Percentiles rank a stretch among this genome's conserved stretches.
Evolutionary conservation across 2,113 vertebrate genomes (phyloP).

Genomic region (Arizona elegans): DNA sequence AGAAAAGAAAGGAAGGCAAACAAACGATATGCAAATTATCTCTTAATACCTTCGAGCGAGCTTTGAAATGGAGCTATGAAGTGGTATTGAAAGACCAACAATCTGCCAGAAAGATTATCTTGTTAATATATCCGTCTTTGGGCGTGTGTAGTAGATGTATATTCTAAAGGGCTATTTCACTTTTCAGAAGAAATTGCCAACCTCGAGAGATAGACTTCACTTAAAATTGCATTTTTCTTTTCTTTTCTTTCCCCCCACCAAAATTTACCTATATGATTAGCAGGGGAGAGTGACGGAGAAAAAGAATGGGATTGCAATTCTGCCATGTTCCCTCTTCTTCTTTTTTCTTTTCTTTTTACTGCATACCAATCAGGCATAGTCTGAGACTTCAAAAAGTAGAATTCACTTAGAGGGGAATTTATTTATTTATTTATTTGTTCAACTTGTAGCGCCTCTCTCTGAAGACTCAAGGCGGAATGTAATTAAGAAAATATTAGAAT

Average conservation of each 20-base stretch:
- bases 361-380: conserved; percentile 22
- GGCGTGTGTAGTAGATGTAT: conserved; percentile 20
- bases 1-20: conserved; percentile 46
- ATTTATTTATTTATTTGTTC: no score
- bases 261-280: conserved; percentile 20
- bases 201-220: conserved; percentile 39
- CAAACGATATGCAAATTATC: conserved; percentile 78
- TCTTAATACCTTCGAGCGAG: conserved; percentile 71
- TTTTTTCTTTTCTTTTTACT: background rate
- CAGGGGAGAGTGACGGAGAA: background rate
- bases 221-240: conserved; percentile 24
- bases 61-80: conserved; percentile 62
- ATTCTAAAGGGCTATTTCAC: conserved; percentile 51
- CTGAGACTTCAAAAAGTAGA: conserved; percentile 5
- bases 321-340: background rate
- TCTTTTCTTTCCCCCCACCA: background rate
- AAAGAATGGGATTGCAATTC: background rate
- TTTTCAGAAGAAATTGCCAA: conserved; percentile 47
- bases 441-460: no score
- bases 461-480: no score
- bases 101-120: conserved; percentile 26
- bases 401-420: conserved; percentile 3
- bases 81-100: conserved; percentile 60
- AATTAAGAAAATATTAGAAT: no score
- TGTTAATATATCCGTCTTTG: background rate